Base-by-base conservation (phyloP, 2,888 invertebrate species). In the Coremacera marginata region DNA sequence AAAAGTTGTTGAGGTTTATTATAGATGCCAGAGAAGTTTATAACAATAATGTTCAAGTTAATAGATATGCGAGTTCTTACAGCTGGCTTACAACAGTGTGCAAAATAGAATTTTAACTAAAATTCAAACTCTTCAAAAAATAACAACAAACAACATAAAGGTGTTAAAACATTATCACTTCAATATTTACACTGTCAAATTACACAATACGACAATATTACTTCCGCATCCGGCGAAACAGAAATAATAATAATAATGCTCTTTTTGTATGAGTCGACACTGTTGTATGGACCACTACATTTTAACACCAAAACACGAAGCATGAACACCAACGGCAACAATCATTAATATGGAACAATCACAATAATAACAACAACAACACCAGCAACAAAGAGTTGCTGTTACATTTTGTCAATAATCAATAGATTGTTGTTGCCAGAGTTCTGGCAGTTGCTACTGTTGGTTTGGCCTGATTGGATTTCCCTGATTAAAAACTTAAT, bases 401-500 rank as follows among this genome's bases (percentile, higher is more conserved):
- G 25, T 14, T 22, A 68, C 19, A 74, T 74, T 51, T 51, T 27
- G 65, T 65, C 52, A 51, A 65, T 52, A 60, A 31, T 22, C 25
- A 62, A 62, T 72, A 65, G 65, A 75, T 27, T 37, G 55, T 44
- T 68, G 9, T 51, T 25, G 22, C 8, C 27, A 25, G 31, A 52
- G 57, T 62, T 49, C 52, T 37, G n/a, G 70, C 37, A 52, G 70
- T 22, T 70, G 57, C 22, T 34, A 70, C 44, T n/a, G 37, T 70
- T 25, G 44, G 49, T 51, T 74, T 63, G 52, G 25, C 19, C 73
- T 80, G 79, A 81, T 81, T 80, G 79, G 70, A 80, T 80, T 81
- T 80, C 73, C 75, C 74, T 79, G 80, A 81, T 81, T 81, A 80
- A 79, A 80, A 80, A 79, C 79, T 78, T 78, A 79, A 78, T 80